phyloP scores from a whole-genome alignment of 2,888 invertebrate genomes.

The Eupelmus urozonus region DNA sequence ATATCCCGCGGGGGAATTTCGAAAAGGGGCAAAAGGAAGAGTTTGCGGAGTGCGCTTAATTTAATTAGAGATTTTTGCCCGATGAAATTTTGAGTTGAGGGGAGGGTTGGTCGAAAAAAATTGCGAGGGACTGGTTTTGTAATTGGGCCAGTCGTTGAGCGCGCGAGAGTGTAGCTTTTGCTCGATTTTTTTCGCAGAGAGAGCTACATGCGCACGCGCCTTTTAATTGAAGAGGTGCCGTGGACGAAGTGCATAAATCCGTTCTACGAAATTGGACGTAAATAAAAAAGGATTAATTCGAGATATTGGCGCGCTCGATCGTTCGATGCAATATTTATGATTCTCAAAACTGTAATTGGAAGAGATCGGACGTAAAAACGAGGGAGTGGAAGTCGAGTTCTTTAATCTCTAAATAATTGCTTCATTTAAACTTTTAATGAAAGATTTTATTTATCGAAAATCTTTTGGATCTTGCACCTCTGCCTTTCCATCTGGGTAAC shows the following conservation, averaged over 20 bases:
- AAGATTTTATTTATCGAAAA: no score
- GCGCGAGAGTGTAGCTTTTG: neutral
- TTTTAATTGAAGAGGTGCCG: slow-evolving; percentile 15
- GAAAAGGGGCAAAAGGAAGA: neutral
- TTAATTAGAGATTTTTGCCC: slow-evolving; percentile 37
- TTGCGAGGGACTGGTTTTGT: slow-evolving; percentile 5
- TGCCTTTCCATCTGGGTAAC: no score
- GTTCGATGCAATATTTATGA: neutral
- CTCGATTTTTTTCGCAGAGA: neutral
- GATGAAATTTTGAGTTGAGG: neutral
- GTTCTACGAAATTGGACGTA: neutral
- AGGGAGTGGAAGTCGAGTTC: neutral
- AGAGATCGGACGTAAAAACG: neutral
- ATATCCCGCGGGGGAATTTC: no score
- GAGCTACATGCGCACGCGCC: no score
- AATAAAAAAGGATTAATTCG: neutral
- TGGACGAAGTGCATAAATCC: neutral
- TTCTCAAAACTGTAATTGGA: neutral
- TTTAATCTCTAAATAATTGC: no score
- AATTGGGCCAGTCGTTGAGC: neutral
- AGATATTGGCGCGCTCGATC: neutral
- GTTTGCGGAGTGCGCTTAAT: neutral
- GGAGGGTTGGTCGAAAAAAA: neutral
- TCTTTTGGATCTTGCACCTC: no score
- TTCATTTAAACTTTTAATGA: no score